Evolutionary conservation across 2,797 vertebrate species (phyloP).

Genomic region (Bryconaethiops microstoma): DNA sequence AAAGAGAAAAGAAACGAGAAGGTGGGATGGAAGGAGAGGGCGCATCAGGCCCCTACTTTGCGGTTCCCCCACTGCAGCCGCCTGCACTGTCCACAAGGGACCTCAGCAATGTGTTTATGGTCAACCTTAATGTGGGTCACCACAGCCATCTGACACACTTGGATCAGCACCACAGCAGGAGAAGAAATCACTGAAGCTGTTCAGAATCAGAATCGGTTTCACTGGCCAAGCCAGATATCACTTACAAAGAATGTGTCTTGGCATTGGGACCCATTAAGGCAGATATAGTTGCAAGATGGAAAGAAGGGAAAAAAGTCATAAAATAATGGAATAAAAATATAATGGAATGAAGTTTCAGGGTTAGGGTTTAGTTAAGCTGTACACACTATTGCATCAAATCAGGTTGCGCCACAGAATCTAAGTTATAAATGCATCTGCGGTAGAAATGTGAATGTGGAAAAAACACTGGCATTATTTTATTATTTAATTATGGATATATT

Average conservation of each 20-base stretch:
- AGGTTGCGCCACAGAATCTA: too few relatives aligned
- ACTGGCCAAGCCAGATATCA: not conserved
- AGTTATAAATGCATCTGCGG: too few relatives aligned
- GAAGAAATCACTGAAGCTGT: conserved; percentile 1
- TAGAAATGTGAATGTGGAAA: too few relatives aligned
- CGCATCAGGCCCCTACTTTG: not conserved
- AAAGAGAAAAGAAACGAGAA: not conserved
- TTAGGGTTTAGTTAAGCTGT: too few relatives aligned
- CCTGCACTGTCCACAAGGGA: not conserved
- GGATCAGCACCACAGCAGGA: not conserved
- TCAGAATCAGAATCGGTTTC: not conserved
- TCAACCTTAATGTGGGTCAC: conserved; percentile 44
- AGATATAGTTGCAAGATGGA: not conserved
- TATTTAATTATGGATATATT: too few relatives aligned
- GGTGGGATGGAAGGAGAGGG: conserved; percentile 9
- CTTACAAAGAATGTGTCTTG: not conserved
- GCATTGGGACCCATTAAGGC: not conserved
- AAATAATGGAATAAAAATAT: not conserved
- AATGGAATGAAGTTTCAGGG: too few relatives aligned
- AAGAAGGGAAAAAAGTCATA: not conserved
- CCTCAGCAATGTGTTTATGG: conserved; percentile 53
- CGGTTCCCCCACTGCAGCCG: conserved; percentile 1
- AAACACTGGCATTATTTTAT: too few relatives aligned
- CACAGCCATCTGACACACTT: conserved; percentile 35
- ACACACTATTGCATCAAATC: too few relatives aligned